These are phyloP conservation scores for Fopius arisanus DNA, from an alignment of 1,140 invertebrate species.

Conservation along the genomic window DNA sequence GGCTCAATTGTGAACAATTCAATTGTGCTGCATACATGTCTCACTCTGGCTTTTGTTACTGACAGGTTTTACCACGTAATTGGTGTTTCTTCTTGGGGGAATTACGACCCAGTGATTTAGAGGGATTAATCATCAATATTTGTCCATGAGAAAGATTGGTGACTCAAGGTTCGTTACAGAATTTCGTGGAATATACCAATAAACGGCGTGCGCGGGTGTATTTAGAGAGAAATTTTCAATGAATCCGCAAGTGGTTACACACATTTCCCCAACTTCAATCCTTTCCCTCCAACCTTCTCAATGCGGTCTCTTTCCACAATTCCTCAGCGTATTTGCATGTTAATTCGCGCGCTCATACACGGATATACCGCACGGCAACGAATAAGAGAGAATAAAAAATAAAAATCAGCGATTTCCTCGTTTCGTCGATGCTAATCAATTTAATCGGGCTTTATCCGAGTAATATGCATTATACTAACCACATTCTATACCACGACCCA, in stretches of 20 bases:
- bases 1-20: too few species aligned
- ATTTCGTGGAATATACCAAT: too few species aligned
- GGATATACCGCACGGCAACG: neutral
- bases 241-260: neutral
- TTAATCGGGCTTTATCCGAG: neutral
- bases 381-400: neutral
- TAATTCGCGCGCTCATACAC: neutral
- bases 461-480: neutral
- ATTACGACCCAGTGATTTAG: neutral
- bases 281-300: neutral
- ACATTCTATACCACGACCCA: constrained; percentile 1
- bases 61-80: too few species aligned
- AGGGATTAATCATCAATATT: neutral
- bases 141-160: neutral
- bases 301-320: neutral
- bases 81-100: too few species aligned
- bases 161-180: neutral
- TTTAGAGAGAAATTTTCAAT: neutral
- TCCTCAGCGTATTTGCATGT: neutral
- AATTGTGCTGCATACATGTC: too few species aligned
- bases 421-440: constrained; percentile 9
- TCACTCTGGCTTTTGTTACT: too few species aligned
- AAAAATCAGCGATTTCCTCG: neutral
- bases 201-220: neutral
- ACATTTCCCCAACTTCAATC: neutral